Evolutionary conservation across 2,113 vertebrate genomes (phyloP).

Genomic region (Rafetus swinhoei): DNA sequence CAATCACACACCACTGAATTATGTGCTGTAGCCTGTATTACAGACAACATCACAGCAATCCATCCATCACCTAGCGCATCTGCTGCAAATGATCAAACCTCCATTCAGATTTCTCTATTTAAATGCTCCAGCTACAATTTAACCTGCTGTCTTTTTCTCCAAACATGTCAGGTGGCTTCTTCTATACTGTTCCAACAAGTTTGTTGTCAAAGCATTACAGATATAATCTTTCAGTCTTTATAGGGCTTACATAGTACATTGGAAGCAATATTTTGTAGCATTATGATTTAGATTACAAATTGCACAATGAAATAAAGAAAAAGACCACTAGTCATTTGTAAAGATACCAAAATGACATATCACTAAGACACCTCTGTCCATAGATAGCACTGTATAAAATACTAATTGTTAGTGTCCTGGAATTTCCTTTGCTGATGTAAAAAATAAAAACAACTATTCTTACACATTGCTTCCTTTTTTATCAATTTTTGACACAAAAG

Average conservation of each 20-base stretch:
- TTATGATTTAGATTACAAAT: neutral
- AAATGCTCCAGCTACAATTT: neutral
- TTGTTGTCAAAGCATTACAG: neutral
- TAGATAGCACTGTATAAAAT: neutral
- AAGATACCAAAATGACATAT: neutral
- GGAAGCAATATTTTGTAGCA: neutral
- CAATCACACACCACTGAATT: neutral
- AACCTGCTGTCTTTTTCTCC: neutral
- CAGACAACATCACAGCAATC: neutral
- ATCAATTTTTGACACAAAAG: neutral
- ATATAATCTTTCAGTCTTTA: neutral
- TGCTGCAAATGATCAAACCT: slow-evolving; percentile 30
- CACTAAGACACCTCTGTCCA: neutral
- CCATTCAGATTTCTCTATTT: slow-evolving; percentile 13
- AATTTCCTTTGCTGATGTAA: neutral
- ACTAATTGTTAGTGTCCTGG: neutral
- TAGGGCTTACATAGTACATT: neutral
- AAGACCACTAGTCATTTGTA: neutral
- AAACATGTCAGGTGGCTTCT: slow-evolving; percentile 14
- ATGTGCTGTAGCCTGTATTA: neutral
- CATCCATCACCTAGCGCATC: neutral
- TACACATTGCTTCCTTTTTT: neutral
- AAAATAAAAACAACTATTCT: neutral
- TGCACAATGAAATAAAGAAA: neutral
- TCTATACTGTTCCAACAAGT: neutral